Base-by-base conservation (phyloP, 1,140 invertebrate genomes). In the Aphaenogaster rudis region DNA sequence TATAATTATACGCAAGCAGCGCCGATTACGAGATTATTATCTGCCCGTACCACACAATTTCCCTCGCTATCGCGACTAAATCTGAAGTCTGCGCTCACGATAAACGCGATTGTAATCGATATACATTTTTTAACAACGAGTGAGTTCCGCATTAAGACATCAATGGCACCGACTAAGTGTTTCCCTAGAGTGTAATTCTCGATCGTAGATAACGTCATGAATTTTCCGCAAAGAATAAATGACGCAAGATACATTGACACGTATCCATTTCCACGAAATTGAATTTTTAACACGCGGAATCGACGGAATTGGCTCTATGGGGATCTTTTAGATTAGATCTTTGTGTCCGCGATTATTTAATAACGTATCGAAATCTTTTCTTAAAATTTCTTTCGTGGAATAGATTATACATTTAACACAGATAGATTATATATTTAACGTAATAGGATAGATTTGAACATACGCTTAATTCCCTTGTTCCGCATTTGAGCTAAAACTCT, bases 41-140 rank as follows among this genome's bases (percentile, higher is more conserved):
- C 79, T 82, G 11, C 57, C 15, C 42, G 17, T 74, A 82, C 39
- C 11, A 42, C 63, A 82, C 67, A 82, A 79, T 82, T 82, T 74
- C 42, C 52, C 52, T 45, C 9, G 39, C 80, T 82, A 82, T 82
- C 80, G 80, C 28, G 42, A n/a, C 13, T 33, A 61, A 59, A 82
- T 82, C 80, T 82, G 9, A 74, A 71, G 57, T 72, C 66, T 28
- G 39, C 67, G 66, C 52, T 48, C n/a, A 52, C 57, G 80, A 82
- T 82, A 74, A 82, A 82, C 42, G 64, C 54, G 80, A 82, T 82
- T 82, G 28, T 82, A 82, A 82, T 74, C 80, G 67, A 45, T 74
- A 48, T 59, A 74, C 52, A 72, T 39, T 72, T 82, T 64, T 82
- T 74, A 82, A 72, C 28, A 45, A 52, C 64, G 50, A 71, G 6